A percentile compares a stretch with the other conserved stretches of the same genome.
phyloP scores from a whole-genome alignment of 2,797 vertebrate genomes.

The Coccyzus lansbergi region DNA sequence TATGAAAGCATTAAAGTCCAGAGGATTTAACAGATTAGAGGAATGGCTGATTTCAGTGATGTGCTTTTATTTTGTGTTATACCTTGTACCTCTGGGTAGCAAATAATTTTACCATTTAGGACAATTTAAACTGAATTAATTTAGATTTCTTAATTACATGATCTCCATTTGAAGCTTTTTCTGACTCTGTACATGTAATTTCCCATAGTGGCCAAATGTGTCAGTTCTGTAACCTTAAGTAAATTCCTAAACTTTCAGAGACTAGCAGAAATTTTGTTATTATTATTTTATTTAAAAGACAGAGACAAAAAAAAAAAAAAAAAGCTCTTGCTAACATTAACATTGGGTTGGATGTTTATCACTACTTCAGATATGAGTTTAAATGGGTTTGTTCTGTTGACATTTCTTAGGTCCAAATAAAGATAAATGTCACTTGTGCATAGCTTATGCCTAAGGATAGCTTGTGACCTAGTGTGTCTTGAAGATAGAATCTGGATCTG shows the following conservation, averaged over 20 bases:
- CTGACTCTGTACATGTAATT: background rate
- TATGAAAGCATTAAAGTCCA: background rate
- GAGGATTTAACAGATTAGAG: background rate
- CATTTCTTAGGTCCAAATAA: background rate
- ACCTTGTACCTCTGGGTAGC: background rate
- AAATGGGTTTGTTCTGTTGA: background rate
- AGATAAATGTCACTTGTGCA: background rate
- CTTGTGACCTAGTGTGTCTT: background rate
- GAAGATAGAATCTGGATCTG: background rate
- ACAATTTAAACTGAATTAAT: background rate
- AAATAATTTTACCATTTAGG: background rate
- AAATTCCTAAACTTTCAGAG: background rate
- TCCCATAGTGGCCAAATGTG: background rate
- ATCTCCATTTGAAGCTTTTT: background rate
- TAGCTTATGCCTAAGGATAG: background rate
- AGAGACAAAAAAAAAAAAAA: too few species aligned
- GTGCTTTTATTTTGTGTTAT: background rate
- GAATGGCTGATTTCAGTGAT: background rate
- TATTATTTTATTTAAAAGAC: background rate
- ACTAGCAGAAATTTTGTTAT: background rate
- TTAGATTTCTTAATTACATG: background rate
- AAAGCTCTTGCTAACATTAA: background rate
- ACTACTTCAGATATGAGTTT: background rate
- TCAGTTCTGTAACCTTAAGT: background rate
- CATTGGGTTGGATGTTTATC: background rate